Conservation (phyloP, 2,888 invertebrate species). For the Hydrotaea diabolus region DNA sequence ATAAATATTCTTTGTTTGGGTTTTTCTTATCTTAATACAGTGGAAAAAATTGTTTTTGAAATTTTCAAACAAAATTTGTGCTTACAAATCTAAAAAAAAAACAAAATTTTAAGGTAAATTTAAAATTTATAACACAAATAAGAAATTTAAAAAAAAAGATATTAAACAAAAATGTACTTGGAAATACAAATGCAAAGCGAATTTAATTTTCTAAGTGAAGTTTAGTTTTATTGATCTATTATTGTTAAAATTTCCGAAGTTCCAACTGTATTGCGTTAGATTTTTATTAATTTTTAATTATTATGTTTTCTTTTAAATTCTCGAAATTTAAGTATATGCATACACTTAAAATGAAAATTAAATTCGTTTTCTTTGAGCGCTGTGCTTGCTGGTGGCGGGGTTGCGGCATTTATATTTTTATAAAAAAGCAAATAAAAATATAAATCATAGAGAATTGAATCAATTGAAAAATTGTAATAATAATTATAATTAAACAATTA, state of each 20-base stretch:
- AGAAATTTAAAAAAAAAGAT: constrained; percentile 25
- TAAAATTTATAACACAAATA: constrained; percentile 16
- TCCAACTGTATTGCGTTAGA: constrained; percentile 59
- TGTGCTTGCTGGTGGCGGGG: background rate
- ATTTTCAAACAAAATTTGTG: constrained; percentile 19
- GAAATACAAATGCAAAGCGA: constrained; percentile 53
- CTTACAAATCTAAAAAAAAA: background rate
- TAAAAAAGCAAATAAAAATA: constrained; percentile 62
- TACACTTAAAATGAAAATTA: constrained; percentile 61
- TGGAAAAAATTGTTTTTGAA: constrained; percentile 42
- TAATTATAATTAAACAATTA: constrained; percentile 69
- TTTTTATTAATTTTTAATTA: background rate
- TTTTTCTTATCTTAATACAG: constrained; percentile 59
- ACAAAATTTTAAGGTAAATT: background rate
- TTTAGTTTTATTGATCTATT: background rate
- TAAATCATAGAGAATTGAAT: constrained; percentile 53
- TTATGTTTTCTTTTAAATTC: constrained; percentile 22
- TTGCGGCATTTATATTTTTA: constrained; percentile 66
- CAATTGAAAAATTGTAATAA: constrained; percentile 65
- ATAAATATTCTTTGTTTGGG: constrained; percentile 37
- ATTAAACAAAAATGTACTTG: constrained; percentile 38
- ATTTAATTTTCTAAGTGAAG: constrained; percentile 10
- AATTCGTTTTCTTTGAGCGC: constrained; percentile 52
- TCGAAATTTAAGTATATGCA: constrained; percentile 47
- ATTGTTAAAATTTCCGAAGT: background rate